Evolutionary conservation across 1,140 invertebrate genomes (phyloP).

Genomic region (Drosophila elegans): DNA sequence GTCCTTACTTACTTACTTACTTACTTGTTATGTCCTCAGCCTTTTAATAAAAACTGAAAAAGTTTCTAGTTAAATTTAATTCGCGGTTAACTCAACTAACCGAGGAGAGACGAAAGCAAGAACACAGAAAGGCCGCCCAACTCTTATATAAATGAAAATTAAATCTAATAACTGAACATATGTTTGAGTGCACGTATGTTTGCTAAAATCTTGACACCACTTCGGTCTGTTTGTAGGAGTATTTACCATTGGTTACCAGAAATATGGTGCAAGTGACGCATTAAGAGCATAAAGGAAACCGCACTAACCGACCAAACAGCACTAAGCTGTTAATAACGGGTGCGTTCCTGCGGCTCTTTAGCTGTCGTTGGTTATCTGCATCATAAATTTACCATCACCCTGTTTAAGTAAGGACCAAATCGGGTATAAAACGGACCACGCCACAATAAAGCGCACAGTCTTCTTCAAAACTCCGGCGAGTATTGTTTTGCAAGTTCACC

Average conservation of each 20-base stretch:
- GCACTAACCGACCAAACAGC: conserved; percentile 16
- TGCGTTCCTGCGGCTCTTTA: conserved; percentile 26
- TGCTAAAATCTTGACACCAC: conserved; percentile 66
- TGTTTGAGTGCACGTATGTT: conserved; percentile 69
- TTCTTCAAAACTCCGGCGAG: conserved; percentile 26
- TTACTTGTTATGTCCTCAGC: background rate
- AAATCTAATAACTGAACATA: conserved; percentile 70
- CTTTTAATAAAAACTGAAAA: background rate
- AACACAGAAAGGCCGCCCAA: conserved; percentile 14
- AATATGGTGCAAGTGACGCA: conserved; percentile 78
- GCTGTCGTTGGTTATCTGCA: conserved; percentile 23
- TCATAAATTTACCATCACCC: conserved; percentile 40
- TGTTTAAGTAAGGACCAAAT: conserved; percentile 34
- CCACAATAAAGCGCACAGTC: conserved; percentile 37
- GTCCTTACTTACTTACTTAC: background rate
- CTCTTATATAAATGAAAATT: conserved; percentile 36
- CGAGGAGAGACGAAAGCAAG: conserved; percentile 1
- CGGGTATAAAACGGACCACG: conserved; percentile 52
- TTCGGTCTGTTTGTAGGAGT: conserved; percentile 64
- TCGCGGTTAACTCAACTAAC: conserved; percentile 26
- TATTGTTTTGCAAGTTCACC: conserved; percentile 22
- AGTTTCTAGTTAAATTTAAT: background rate
- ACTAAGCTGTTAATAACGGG: conserved; percentile 52
- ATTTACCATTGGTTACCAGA: conserved; percentile 78
- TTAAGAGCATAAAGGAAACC: conserved; percentile 66